These are phyloP conservation scores for Sebastes diploproa DNA, from an alignment of 2,797 vertebrate species.

Conservation along the genomic window DNA sequence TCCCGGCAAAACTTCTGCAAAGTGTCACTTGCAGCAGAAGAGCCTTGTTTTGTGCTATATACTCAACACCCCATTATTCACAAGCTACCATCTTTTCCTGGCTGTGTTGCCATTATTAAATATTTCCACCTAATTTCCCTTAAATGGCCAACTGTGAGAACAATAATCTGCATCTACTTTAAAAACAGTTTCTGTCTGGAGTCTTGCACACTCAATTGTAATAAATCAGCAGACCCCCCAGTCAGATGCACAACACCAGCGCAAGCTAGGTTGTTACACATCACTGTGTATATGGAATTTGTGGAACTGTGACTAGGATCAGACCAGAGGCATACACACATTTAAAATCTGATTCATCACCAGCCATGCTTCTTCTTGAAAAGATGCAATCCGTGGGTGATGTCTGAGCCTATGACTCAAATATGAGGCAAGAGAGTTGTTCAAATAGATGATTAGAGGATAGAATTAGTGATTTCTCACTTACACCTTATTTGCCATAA, in stretches of 20 bases:
- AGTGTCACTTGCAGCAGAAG: not conserved
- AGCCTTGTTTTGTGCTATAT: not conserved
- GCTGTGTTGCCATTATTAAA: constrained; percentile 33
- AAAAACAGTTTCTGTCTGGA: constrained; percentile 5
- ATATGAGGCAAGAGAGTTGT: not conserved
- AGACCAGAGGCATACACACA: not conserved
- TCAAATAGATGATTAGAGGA: constrained; percentile 7
- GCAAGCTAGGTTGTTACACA: not conserved
- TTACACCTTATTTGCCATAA: constrained; percentile 5
- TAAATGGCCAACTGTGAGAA: constrained; percentile 20
- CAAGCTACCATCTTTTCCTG: not conserved
- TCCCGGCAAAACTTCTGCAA: not conserved
- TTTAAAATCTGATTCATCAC: constrained; percentile 10
- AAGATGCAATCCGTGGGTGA: not conserved
- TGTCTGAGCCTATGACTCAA: constrained; percentile 2
- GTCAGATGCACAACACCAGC: not conserved
- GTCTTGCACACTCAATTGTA: not conserved
- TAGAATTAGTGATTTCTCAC: constrained; percentile 4
- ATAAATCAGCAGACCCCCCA: not conserved
- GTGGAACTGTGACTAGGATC: not conserved
- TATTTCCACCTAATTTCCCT: constrained; percentile 23
- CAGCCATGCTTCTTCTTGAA: constrained; percentile 2
- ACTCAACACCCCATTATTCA: constrained; percentile 5
- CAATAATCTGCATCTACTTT: constrained; percentile 10
- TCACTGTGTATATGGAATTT: not conserved